These are phyloP conservation scores for Monoplex corrugatus DNA, from an alignment of 2,888 invertebrate species.

Conservation along the genomic window DNA sequence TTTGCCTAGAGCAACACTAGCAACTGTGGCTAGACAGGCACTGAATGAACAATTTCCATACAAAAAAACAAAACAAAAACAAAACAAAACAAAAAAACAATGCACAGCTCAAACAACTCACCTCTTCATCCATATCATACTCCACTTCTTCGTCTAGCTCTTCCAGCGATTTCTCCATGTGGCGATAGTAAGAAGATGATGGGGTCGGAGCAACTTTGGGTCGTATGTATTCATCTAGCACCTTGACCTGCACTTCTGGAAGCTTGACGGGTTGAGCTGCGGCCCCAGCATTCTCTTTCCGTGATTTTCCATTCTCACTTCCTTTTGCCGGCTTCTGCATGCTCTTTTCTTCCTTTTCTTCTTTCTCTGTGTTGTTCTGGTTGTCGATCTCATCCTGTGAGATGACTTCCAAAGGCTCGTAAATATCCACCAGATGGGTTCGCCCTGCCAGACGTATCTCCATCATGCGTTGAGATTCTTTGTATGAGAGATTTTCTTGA, in stretches of 20 bases:
- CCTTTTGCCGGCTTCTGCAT: slow-evolving; percentile 59
- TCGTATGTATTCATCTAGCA: slow-evolving; percentile 88
- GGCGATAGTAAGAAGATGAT: slow-evolving; percentile 92
- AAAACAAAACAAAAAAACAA: background rate
- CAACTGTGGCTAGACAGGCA: too few species aligned
- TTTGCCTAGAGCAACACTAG: too few species aligned
- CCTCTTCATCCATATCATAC: slow-evolving; percentile 98
- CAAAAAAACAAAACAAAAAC: background rate
- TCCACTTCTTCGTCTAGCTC: slow-evolving; percentile 96
- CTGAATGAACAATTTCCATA: too few species aligned
- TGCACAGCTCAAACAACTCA: slow-evolving; percentile 60
- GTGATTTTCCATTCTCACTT: slow-evolving; percentile 59
- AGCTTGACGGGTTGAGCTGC: slow-evolving; percentile 82
- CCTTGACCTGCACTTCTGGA: slow-evolving; percentile 87
- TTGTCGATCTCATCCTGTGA: slow-evolving; percentile 80
- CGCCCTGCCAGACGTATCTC: slow-evolving; percentile 92
- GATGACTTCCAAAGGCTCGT: slow-evolving; percentile 82
- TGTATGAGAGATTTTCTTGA: slow-evolving; percentile 89
- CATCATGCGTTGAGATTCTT: slow-evolving; percentile 92
- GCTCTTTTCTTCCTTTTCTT: slow-evolving; percentile 77
- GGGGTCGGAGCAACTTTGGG: slow-evolving; percentile 91
- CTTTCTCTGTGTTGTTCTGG: slow-evolving; percentile 79
- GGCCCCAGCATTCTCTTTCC: slow-evolving; percentile 65
- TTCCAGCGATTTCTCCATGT: slow-evolving; percentile 96
- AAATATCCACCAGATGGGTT: slow-evolving; percentile 85